Percentiles rank a stretch among this genome's conserved stretches.
Conservation (phyloP, 2,888 invertebrate species). For the Diarsia rubi region DNA sequence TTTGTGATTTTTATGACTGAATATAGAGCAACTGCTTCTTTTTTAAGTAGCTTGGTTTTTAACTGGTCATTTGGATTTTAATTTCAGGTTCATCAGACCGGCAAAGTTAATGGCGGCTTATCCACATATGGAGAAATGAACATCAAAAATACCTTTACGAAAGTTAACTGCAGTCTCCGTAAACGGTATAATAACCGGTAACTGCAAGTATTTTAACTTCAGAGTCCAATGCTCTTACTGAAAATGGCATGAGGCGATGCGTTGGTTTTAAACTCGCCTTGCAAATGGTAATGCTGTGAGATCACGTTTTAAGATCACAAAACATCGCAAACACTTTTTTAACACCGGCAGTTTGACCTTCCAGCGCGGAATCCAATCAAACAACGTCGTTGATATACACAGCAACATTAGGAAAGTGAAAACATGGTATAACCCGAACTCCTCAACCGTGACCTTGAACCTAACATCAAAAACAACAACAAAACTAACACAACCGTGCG, state of each 20-base stretch:
- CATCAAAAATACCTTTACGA: conserved; percentile 29
- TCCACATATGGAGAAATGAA: conserved; percentile 31
- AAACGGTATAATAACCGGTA: conserved; percentile 50
- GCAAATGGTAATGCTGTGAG: conserved; percentile 38
- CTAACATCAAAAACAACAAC: conserved; percentile 41
- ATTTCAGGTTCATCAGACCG: conserved; percentile 33
- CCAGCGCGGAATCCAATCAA: conserved; percentile 15
- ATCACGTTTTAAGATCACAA: conserved; percentile 53
- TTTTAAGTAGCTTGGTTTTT: background rate
- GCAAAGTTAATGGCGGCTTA: conserved; percentile 9
- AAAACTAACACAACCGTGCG: conserved; percentile 37
- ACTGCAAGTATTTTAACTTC: conserved; percentile 23
- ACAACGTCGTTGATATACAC: conserved; percentile 31
- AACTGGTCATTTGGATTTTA: conserved; percentile 17
- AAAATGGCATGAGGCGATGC: conserved; percentile 39
- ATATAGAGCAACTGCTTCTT: background rate
- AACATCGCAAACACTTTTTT: conserved; percentile 33
- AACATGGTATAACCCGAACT: conserved; percentile 32
- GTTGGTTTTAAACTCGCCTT: conserved; percentile 50
- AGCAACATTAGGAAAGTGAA: conserved; percentile 57
- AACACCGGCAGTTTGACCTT: conserved; percentile 18
- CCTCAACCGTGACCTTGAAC: conserved; percentile 58
- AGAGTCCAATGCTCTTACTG: conserved; percentile 35
- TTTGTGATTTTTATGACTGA: conserved; percentile 14
- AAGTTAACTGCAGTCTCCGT: conserved; percentile 35